Evolutionary conservation across 1,140 invertebrate species (phyloP), one percentile per base, ranked within the genome.

Genomic region (Andricus grossulariae): DNA sequence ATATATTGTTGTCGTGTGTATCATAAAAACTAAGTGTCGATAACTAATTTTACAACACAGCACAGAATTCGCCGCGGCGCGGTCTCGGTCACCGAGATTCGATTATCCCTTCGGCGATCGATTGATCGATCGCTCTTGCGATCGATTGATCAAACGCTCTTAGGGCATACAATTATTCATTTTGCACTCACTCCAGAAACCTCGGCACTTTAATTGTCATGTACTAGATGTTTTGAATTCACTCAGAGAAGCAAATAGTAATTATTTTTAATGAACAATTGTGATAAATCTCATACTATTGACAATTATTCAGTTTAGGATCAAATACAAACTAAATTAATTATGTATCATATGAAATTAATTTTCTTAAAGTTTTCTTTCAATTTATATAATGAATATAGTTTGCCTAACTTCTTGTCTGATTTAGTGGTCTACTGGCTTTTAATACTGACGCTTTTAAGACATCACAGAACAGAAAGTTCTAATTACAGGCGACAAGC

Each of bases 21-120:
- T 85, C 82, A 88, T 84, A 75, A 82, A 81, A 89, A 88, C 84
- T 90, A 90, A 88, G 88, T 86, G 87, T 89, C 84, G 81, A 66
- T 66, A 91, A 90, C 87, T 91, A 91, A 89, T 86, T 90, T 90
- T 91, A 90, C 87, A 91, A 91, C 90, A 91, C 90, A 91, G 90
- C 90, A 90, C 90, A 91, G 82, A 88, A 88, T 86, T 90, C 85
- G 86, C 81, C 89, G 87, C 88, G 86, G 87, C 87, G 82, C 78
- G 80, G 81, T 78, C 78, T 79, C 80, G 82, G 78, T 79, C 71
- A 82, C 71, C 79, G 32, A 77, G 76, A 75, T 72, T 54, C 52
- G 49, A 21, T 18, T 50, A 60, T 78, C 75, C 60, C 55, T 54
- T 71, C 50, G 19, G 11, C 49, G 54, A 73, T 39, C 76, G 71